These are phyloP conservation scores for Pygoscelis adeliae DNA, from an alignment of 2,113 vertebrate genomes.

Conservation along the genomic window DNA sequence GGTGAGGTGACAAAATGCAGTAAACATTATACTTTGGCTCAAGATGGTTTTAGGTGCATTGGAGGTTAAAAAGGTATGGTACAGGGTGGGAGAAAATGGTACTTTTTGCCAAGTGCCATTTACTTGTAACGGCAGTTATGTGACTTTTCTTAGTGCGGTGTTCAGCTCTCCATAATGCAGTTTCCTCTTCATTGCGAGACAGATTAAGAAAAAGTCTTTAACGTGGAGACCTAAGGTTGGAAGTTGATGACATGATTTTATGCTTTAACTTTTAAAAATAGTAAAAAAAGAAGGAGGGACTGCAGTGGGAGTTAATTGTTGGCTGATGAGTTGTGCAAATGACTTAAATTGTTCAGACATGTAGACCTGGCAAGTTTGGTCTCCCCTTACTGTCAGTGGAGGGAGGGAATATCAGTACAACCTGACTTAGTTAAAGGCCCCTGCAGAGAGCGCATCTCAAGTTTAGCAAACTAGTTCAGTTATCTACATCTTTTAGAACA, in stretches of 20 bases:
- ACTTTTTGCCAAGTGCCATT: not conserved
- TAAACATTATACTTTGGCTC: not conserved
- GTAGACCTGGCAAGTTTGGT: not conserved
- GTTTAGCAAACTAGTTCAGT: not conserved
- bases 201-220: not conserved
- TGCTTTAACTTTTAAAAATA: not conserved
- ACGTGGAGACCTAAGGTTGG: not conserved
- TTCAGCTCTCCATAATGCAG: not conserved
- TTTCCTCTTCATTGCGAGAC: not conserved
- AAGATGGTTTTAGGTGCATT: not conserved
- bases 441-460: not conserved
- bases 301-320: not conserved
- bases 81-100: not conserved
- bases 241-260: not conserved
- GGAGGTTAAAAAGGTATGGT: not conserved
- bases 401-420: not conserved
- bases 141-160: not conserved
- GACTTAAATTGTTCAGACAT: not conserved
- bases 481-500: not conserved
- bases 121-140: not conserved
- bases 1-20: not conserved
- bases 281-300: not conserved
- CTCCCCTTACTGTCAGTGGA: not conserved
- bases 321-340: not conserved
- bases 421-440: not conserved